A percentile compares a stretch with the other conserved stretches of the same genome.
Conservation (phyloP, 2,888 invertebrate genomes). For the Barypeithes pellucidus region DNA sequence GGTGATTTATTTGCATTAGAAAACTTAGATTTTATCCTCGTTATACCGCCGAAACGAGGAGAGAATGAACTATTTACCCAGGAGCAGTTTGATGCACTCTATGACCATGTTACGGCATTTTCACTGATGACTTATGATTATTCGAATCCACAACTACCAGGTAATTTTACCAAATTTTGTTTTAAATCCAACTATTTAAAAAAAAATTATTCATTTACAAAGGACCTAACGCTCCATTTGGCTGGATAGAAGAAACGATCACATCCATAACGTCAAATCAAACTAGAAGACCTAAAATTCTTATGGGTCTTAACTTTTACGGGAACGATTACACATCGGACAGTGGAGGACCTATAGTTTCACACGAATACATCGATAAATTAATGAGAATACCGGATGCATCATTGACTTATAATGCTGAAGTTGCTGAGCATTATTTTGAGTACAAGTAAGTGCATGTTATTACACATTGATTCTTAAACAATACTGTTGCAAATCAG, state of each 20-base stretch:
- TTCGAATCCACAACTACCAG: slow-evolving; percentile 86
- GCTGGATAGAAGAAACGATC: slow-evolving; percentile 87
- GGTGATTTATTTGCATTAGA: slow-evolving; percentile 75
- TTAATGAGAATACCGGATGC: slow-evolving; percentile 81
- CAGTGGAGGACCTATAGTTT: slow-evolving; percentile 88
- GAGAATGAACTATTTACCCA: slow-evolving; percentile 81
- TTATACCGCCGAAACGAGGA: slow-evolving; percentile 85
- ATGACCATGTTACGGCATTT: slow-evolving; percentile 86
- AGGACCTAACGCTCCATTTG: slow-evolving; percentile 92
- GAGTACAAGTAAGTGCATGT: slow-evolving; percentile 85
- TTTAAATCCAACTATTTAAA: no score
- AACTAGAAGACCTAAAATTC: slow-evolving; percentile 82
- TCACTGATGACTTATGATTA: slow-evolving; percentile 98
- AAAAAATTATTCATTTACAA: slow-evolving; percentile 50
- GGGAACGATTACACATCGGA: slow-evolving; percentile 90
- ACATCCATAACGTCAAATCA: slow-evolving; percentile 80
- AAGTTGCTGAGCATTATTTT: slow-evolving; percentile 87
- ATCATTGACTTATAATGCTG: slow-evolving; percentile 84
- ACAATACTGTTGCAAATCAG: no score
- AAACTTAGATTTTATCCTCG: slow-evolving; percentile 79
- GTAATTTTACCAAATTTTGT: slow-evolving; percentile 70
- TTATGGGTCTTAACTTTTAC: slow-evolving; percentile 94
- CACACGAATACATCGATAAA: slow-evolving; percentile 83
- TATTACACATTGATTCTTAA: no score
- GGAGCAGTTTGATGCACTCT: slow-evolving; percentile 84